Evolutionary conservation across 2,113 vertebrate species (phyloP), one percentile per base, ranked within the genome.

Genomic region (Chinchilla lanigera): DNA sequence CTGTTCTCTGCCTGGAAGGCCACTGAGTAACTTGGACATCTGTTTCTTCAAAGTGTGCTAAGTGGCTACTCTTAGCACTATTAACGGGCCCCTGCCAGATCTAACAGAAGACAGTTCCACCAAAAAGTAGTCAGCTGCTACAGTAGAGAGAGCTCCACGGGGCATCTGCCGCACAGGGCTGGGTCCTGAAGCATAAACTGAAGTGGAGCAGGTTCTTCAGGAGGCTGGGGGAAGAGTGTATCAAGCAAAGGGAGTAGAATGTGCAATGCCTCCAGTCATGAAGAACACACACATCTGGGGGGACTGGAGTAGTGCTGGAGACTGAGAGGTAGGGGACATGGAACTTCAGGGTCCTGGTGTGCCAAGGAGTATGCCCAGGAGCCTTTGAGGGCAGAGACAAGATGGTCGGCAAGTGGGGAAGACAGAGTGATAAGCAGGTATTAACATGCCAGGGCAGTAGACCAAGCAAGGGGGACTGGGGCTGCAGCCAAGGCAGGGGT

Each of bases 281-380:
- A 83, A 33, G 16, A 67, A 26, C n/a, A 84, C 10, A 22, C 3
- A 2, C 2, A 2, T 16, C 10, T 47, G 41, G 38, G 54, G 65
- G 85, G 24, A 33, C 11, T 3, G 2, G 28, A 77, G 58, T 81
- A 65, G 28, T 19, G 11, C 65, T 71, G 44, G 28, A 10, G 28
- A 3, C 17, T 41, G 69, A 54, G 8, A 26, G 41, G 35, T 0
- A 14, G 50, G 28, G 19, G 86, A 65, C 24, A 0, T 9, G 20
- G 69, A 35, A 26, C n/a, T 63, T n/a, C n/a, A 10, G n/a, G 50
- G 22, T 65, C 73, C 41, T n/a, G 0, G 7, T 2, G 78, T 50
- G 28, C 17, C 69, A 1, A 19, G 75, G 22, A 16, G 28, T 0
- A 0, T 38, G 50, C 52, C 47, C 26, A 11, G 8, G 11, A 8